A percentile compares a stretch with the other conserved stretches of the same genome.
phyloP scores from a whole-genome alignment of 2,113 vertebrate genomes.

The Mirza zaza region DNA sequence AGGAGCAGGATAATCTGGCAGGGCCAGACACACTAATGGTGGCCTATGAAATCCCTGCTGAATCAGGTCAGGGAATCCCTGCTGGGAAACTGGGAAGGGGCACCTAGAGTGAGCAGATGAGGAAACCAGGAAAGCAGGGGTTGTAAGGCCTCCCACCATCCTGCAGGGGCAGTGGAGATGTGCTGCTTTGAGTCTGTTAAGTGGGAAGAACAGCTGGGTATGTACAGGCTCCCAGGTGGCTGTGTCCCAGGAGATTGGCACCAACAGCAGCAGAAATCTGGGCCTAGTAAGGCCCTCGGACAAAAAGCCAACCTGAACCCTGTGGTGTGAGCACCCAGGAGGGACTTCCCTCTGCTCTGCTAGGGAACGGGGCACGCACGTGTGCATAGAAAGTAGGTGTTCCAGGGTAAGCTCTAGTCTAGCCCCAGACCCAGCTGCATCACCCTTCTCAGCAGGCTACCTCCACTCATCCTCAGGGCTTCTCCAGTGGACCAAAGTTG shows the following conservation, averaged over 20 bases:
- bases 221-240: background rate
- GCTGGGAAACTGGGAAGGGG: background rate
- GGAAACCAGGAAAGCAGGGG: background rate
- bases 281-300: background rate
- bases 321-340: background rate
- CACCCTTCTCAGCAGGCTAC: background rate
- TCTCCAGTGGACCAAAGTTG: background rate
- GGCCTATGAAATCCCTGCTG: background rate
- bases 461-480: background rate
- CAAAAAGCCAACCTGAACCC: background rate
- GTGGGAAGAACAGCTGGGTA: background rate
- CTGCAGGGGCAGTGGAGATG: background rate
- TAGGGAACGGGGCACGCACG: background rate
- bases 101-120: background rate
- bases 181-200: background rate
- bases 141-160: background rate
- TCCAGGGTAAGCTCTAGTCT: background rate
- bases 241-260: conserved; percentile 49
- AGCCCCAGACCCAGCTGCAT: background rate
- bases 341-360: background rate
- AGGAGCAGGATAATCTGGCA: background rate
- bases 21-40: background rate
- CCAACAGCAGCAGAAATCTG: background rate
- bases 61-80: background rate
- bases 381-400: background rate